Percentiles rank a stretch among this genome's conserved stretches.
phyloP scores from a whole-genome alignment of 2,113 vertebrate species.

The Ammodytes dubius region DNA sequence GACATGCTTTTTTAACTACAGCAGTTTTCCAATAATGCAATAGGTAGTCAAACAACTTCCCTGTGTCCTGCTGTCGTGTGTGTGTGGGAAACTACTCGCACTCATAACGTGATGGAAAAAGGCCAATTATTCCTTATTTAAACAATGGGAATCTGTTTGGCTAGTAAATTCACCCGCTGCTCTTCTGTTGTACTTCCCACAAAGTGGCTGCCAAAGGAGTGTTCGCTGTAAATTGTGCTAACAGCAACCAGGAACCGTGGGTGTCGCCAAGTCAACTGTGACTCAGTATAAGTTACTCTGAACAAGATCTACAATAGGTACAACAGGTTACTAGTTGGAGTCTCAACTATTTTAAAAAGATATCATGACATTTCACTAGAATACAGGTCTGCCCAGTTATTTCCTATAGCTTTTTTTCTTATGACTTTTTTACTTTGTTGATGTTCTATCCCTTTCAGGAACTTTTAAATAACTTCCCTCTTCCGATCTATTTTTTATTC shows the following conservation, averaged over 20 bases:
- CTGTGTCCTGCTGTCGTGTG: neutral
- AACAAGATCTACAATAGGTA: neutral
- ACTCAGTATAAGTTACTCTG: neutral
- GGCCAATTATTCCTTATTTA: neutral
- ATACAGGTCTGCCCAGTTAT: neutral
- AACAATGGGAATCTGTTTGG: neutral
- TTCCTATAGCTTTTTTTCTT: neutral
- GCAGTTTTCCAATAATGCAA: too few relatives aligned
- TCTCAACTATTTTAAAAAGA: too few relatives aligned
- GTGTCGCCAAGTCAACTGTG: neutral
- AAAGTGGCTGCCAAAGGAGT: neutral
- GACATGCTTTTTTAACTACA: too few relatives aligned
- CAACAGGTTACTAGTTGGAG: neutral
- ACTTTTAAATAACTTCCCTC: constrained; percentile 13
- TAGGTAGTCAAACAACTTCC: neutral
- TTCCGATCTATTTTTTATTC: constrained; percentile 19
- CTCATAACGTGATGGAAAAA: constrained; percentile 2
- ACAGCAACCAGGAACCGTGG: neutral
- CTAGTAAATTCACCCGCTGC: neutral
- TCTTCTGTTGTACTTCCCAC: neutral
- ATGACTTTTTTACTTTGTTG: neutral
- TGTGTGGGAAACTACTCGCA: constrained; percentile 1
- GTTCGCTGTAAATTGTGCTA: neutral
- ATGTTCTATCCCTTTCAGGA: constrained; percentile 12
- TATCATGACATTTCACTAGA: neutral